phyloP scores from a whole-genome alignment of 2,888 invertebrate genomes.

The Drosophila rellima region DNA sequence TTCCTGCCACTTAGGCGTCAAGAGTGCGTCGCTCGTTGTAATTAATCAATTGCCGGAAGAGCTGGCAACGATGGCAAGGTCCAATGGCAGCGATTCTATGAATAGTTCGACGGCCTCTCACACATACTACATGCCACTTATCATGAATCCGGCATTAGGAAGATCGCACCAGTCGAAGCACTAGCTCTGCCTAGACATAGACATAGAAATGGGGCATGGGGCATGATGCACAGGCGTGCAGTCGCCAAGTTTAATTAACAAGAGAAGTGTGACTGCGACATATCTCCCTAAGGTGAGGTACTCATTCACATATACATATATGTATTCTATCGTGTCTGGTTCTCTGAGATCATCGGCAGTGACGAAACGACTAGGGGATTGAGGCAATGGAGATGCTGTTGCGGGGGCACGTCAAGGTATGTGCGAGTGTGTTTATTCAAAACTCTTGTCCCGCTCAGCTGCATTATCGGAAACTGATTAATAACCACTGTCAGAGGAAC shows the following conservation, averaged over 20 bases:
- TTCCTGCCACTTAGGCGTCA: slow-evolving; percentile 65
- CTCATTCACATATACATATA: slow-evolving; percentile 10
- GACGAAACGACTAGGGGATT: slow-evolving; percentile 2
- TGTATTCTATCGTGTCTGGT: slow-evolving; percentile 10
- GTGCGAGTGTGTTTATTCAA: slow-evolving; percentile 59
- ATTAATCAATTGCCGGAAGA: slow-evolving; percentile 81
- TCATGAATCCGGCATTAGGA: slow-evolving; percentile 67
- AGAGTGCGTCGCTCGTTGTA: slow-evolving; percentile 61
- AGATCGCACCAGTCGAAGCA: slow-evolving; percentile 42
- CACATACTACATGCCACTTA: slow-evolving; percentile 63
- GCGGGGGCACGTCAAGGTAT: slow-evolving; percentile 48
- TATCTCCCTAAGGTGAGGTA: slow-evolving; percentile 38
- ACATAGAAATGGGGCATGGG: slow-evolving; percentile 15
- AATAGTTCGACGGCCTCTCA: slow-evolving; percentile 57
- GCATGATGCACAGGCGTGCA: slow-evolving; percentile 44
- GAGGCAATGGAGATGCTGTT: neutral
- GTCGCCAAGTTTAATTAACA: slow-evolving; percentile 79
- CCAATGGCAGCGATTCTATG: slow-evolving; percentile 76
- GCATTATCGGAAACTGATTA: slow-evolving; percentile 85
- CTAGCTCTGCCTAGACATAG: slow-evolving; percentile 17
- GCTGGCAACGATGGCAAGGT: slow-evolving; percentile 69
- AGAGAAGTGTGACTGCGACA: slow-evolving; percentile 79
- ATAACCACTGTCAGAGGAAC: slow-evolving; percentile 81
- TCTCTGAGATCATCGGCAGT: slow-evolving; percentile 57
- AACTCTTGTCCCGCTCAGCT: slow-evolving; percentile 73